Base-by-base conservation (phyloP, 2,113 vertebrate genomes). In the Burhinus oedicnemus region DNA sequence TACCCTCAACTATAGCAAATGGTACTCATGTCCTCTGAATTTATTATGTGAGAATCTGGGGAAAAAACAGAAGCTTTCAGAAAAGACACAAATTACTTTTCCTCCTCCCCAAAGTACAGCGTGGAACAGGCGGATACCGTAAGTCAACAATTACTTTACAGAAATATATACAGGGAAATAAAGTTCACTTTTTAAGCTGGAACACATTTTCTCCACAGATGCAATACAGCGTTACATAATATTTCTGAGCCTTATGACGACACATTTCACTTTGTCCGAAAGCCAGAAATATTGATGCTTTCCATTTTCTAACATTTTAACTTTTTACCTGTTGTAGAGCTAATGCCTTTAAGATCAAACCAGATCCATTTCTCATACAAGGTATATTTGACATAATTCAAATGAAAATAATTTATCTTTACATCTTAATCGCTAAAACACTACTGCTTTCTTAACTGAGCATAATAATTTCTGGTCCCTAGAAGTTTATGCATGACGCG, bases 401-500 rank as follows among this genome's bases (percentile, higher is more conserved):
- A 83, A 86, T 38, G 1, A 88, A 85, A 83, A 52, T 27, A 52
- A 83, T 40, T 23, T 45, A 45, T 55, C 36, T 66, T 85, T 79
- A 83, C 18, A 78, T 51, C 38, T 72, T 52, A 47, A 78, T 38
- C 1, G 1, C 55, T 58, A 55, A 20, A 86, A 40, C 22, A 34
- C 30, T 18, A 58, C 25, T 2, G 5, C 30, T 90, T 83, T 76
- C 36, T 89, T 87, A 72, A 89, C 25, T 36, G 9, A 79, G 25
- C 58, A 29, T 7, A 93, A 22, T 29, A 40, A 87, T 51, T 81
- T 69, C 64, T 70, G n/a, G 34, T 62, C 34, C 45, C 83, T 79
- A 44, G 78, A 87, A 85, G 62, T 85, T 90, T 14, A 86, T 0
- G 0, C 51, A 89, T 0, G 0, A 91, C 0, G 0, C 66, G 87